These are phyloP conservation scores for Corythoichthys haematopterus DNA, from an alignment of 2,113 vertebrate species.

Conservation along the genomic window DNA sequence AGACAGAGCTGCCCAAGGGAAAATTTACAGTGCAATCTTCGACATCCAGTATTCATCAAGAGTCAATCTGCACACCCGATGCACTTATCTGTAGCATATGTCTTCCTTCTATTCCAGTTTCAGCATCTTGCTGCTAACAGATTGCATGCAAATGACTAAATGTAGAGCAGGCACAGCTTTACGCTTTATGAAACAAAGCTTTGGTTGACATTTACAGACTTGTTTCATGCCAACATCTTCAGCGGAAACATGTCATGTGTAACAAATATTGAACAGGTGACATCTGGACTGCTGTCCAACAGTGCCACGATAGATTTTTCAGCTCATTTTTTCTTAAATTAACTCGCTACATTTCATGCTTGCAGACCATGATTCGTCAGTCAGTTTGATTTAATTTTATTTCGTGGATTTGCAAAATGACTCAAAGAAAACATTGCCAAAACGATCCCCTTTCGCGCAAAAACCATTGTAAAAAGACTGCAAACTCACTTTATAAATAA, in stretches of 20 bases:
- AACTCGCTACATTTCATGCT: background rate
- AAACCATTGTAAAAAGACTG: too few species aligned
- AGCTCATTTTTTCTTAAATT: constrained; percentile 17
- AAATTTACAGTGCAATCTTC: constrained; percentile 6
- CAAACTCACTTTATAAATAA: too few species aligned
- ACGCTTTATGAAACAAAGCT: constrained; percentile 12
- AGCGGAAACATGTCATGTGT: constrained; percentile 20
- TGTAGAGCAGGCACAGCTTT: constrained; percentile 16
- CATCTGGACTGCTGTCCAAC: constrained; percentile 2
- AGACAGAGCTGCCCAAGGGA: background rate
- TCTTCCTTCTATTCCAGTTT: background rate
- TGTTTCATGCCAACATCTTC: constrained; percentile 17
- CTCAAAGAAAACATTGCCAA: too few species aligned
- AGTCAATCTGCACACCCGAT: background rate
- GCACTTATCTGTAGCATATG: background rate
- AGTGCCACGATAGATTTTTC: constrained; percentile 7
- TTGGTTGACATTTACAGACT: constrained; percentile 4
- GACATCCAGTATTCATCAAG: constrained; percentile 12
- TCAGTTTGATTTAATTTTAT: background rate
- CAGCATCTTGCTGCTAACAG: background rate
- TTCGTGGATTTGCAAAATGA: background rate
- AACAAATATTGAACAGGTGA: constrained; percentile 12
- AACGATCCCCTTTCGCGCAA: too few species aligned
- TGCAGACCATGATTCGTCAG: background rate
- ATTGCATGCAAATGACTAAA: constrained; percentile 18